phyloP scores from a whole-genome alignment of 2,888 invertebrate genomes.

The Drosophila diplacantha region DNA sequence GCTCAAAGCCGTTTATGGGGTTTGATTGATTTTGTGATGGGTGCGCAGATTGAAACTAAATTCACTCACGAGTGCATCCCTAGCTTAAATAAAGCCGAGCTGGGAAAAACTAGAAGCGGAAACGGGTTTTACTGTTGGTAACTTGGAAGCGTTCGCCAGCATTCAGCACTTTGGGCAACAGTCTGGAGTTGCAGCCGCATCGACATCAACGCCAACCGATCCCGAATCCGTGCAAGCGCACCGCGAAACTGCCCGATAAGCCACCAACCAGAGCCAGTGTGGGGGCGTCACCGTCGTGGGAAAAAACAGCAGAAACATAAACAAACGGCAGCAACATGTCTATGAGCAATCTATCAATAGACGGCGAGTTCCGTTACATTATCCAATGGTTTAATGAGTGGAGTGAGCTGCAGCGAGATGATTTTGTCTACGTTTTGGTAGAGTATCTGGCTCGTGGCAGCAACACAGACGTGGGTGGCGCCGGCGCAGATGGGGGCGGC shows the following conservation, averaged over 20 bases:
- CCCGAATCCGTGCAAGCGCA: slow-evolving; percentile 19
- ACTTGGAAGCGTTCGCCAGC: slow-evolving; percentile 38
- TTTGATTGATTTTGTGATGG: neutral
- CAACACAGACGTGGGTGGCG: slow-evolving; percentile 56
- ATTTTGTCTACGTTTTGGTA: slow-evolving; percentile 87
- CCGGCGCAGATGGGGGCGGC: slow-evolving; percentile 24
- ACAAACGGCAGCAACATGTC: slow-evolving; percentile 77
- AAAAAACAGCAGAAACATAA: slow-evolving; percentile 28
- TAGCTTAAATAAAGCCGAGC: slow-evolving; percentile 36
- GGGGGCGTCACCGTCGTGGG: slow-evolving; percentile 46
- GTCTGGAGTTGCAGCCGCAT: slow-evolving; percentile 28
- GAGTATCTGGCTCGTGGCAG: slow-evolving; percentile 79
- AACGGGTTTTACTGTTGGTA: slow-evolving; percentile 58
- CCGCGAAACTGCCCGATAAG: slow-evolving; percentile 13
- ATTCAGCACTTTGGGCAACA: slow-evolving; percentile 11
- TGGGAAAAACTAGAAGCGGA: slow-evolving; percentile 49
- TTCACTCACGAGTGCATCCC: slow-evolving; percentile 5
- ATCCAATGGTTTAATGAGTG: slow-evolving; percentile 93
- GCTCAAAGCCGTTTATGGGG: neutral
- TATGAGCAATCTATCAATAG: slow-evolving; percentile 80
- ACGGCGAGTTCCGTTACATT: slow-evolving; percentile 88
- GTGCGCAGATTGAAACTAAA: slow-evolving; percentile 2
- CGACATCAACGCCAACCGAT: slow-evolving; percentile 20
- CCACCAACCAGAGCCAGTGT: slow-evolving; percentile 32
- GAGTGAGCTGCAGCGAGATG: slow-evolving; percentile 91